Percentiles rank a stretch among this genome's conserved stretches.
These are phyloP conservation scores for Eufriesea mexicana DNA, from an alignment of 1,140 invertebrate species.

Conservation along the genomic window DNA sequence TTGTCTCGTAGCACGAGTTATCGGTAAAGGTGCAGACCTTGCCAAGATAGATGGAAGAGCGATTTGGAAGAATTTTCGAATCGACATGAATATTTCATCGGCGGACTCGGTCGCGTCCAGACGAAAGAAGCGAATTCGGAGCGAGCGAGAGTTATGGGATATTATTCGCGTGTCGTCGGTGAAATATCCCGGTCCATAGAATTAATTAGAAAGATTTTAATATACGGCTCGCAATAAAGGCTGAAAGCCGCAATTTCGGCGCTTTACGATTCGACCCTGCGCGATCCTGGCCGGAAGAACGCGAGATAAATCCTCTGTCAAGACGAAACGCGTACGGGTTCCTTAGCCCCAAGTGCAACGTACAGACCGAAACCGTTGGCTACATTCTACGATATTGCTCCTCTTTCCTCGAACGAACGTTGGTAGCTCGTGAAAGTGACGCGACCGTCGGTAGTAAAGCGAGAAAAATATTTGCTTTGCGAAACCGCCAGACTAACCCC, in stretches of 20 bases:
- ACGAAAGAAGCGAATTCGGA: too few relatives aligned
- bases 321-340: slow-evolving; percentile 53
- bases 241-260: slow-evolving; percentile 39
- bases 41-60: too few relatives aligned
- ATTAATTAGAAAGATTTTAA: slow-evolving; percentile 50
- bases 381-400: slow-evolving; percentile 65
- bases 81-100: slow-evolving; percentile 33
- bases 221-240: slow-evolving; percentile 34
- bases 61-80: slow-evolving; percentile 25
- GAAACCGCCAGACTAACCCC: slow-evolving; percentile 59
- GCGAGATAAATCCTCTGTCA: slow-evolving; percentile 45
- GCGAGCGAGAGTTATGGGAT: not conserved
- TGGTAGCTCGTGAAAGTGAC: slow-evolving; percentile 54
- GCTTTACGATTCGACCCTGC: slow-evolving; percentile 48
- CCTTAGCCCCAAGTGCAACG: slow-evolving; percentile 57
- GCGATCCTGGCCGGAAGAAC: slow-evolving; percentile 33
- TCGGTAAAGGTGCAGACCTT: too few relatives aligned
- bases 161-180: slow-evolving; percentile 31
- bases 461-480: slow-evolving; percentile 72
- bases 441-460: slow-evolving; percentile 58
- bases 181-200: slow-evolving; percentile 29
- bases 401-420: slow-evolving; percentile 56
- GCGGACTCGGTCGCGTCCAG: not conserved
- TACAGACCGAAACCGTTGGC: slow-evolving; percentile 49
- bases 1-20: too few relatives aligned